A percentile compares a stretch with the other conserved stretches of the same genome.
Evolutionary conservation across 2,797 vertebrate species (phyloP).

Genomic region (Thalassophryne amazonica): DNA sequence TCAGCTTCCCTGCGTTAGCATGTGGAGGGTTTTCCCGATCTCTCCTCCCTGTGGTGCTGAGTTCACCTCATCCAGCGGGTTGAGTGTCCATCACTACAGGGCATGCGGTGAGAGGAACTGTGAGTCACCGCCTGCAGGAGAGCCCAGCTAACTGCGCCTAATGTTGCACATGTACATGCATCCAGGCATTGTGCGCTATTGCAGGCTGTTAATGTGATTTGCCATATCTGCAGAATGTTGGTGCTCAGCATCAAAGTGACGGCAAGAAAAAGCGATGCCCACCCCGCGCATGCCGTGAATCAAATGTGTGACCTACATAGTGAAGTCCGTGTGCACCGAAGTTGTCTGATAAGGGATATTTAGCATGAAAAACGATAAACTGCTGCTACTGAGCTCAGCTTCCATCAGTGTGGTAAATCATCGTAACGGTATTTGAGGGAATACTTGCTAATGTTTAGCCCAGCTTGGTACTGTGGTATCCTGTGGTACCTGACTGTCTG

Average conservation of each 20-base stretch:
- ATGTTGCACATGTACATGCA: not conserved
- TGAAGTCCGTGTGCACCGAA: constrained; percentile 19
- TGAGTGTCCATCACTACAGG: constrained; percentile 40
- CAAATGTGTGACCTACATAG: constrained; percentile 31
- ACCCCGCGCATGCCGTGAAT: constrained; percentile 33
- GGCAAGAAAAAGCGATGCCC: constrained; percentile 4
- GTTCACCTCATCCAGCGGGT: constrained; percentile 39
- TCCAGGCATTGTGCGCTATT: no score
- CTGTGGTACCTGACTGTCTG: no score
- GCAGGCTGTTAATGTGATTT: constrained; percentile 5
- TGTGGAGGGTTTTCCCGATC: constrained; percentile 40
- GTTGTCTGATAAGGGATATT: constrained; percentile 33
- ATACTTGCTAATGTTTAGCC: no score
- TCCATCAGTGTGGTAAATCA: not conserved
- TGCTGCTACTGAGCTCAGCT: no score
- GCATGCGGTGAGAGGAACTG: constrained; percentile 20
- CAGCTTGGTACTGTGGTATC: no score
- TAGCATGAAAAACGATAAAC: constrained; percentile 10
- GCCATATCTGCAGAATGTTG: constrained; percentile 1
- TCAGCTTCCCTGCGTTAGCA: constrained; percentile 33
- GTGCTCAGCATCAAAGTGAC: constrained; percentile 6
- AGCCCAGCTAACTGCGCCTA: not conserved
- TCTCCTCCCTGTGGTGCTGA: constrained; percentile 43
- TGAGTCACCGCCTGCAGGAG: constrained; percentile 39
- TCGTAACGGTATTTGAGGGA: no score